Base-by-base conservation (phyloP, 2,888 invertebrate species). In the Xanthostigma xanthostigma region DNA sequence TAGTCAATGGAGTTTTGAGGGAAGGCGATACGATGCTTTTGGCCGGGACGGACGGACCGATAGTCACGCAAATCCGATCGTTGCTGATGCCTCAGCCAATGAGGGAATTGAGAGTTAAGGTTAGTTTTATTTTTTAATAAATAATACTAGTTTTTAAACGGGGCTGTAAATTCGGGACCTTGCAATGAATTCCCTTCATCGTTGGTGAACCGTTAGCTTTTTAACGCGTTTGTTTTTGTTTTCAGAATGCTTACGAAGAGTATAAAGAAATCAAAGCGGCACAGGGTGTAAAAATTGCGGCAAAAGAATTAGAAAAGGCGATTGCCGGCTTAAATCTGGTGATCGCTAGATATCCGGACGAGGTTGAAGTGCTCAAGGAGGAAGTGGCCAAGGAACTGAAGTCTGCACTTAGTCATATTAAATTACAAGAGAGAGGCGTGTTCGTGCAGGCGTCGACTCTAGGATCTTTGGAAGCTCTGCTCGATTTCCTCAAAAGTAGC, bases 361-460 rank as follows among this genome's bases (percentile, higher is more conserved):
- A 99, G 70, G 78, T 95, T 1, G 95, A 96, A 38, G 77, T 91
- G 48, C 50, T 70, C 53, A 83, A 80, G 55, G 91, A 92, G 59
- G 92, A 94, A 64, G 89, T 95, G 2, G 81, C 90, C 0, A 78
- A 77, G 46, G 93, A 94, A 62, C 69, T 98, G 58, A 84, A 85
- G 61, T 83, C 84, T 27, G 96, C 94, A 2, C 75, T 98, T 45
- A 90, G 88, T 46, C 85, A 88, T 35, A 96, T 99, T 61, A 94
- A 92, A 65, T 69, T 94, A 55, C 79, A 85, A 37, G 90, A 89
- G 56, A 78, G 90, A 53, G 98, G 98, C 41, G 98, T 98, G 41
- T 96, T 92, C 68, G 98, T 98, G n/a, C 97, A 98, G 63, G 97
- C 98, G 0, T 97, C 96, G 1, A 99, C 98, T n/a, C 76, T 99